A percentile compares a stretch with the other conserved stretches of the same genome.
These are phyloP conservation scores for Scalopus aquaticus DNA, from an alignment of 2,113 vertebrate species.

Conservation along the genomic window DNA sequence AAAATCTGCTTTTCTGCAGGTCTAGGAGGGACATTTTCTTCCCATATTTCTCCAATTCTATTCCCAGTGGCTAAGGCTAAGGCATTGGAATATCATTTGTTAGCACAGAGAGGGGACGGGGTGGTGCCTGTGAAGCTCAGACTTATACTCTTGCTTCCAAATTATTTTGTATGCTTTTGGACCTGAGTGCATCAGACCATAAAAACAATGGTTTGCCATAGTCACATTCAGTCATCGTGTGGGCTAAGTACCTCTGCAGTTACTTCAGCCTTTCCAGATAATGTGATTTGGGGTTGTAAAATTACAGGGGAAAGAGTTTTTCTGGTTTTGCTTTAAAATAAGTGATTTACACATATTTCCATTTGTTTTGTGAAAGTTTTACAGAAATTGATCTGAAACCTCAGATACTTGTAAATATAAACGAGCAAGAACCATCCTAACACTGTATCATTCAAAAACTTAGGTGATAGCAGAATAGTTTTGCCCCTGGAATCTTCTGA, in stretches of 20 bases:
- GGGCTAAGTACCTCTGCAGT: background rate
- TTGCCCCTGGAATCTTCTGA: background rate
- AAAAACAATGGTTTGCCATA: background rate
- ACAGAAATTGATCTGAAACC: slow-evolving; percentile 11
- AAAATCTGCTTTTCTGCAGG: background rate
- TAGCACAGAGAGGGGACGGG: background rate
- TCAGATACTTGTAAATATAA: slow-evolving; percentile 22
- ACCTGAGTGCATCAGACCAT: background rate
- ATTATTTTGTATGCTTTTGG: background rate
- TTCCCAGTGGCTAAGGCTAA: background rate
- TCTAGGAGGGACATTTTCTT: background rate
- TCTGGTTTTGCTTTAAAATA: background rate
- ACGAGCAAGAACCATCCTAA: background rate
- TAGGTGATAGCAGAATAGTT: background rate
- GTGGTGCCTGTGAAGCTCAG: background rate
- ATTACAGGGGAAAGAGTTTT: background rate
- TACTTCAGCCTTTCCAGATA: background rate
- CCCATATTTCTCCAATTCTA: background rate
- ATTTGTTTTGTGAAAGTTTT: background rate
- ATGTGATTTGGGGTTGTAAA: background rate
- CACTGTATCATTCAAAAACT: background rate
- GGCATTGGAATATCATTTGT: background rate
- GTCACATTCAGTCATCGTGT: background rate
- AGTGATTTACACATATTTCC: background rate
- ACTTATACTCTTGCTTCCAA: background rate